Evolutionary conservation across 1,140 invertebrate species (phyloP).

Genomic region (Eriosoma lanigerum): DNA sequence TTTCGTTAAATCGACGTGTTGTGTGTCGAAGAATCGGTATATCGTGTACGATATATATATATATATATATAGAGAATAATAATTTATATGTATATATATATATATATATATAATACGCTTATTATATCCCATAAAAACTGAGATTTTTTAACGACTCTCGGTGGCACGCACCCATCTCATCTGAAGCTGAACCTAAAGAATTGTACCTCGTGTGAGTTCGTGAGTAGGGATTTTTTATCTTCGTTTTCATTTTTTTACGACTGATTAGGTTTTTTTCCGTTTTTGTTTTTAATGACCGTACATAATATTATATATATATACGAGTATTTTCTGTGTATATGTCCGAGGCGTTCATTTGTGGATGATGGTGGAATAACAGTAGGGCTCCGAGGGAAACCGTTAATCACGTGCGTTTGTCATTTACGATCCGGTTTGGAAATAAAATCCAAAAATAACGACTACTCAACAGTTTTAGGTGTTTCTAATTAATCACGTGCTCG

Average conservation of each 20-base stretch:
- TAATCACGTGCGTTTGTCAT: slow-evolving; percentile 32
- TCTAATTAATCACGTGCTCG: slow-evolving; percentile 14
- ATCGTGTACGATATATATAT: no score
- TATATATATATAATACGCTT: no score
- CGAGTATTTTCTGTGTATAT: neutral
- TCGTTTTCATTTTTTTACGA: slow-evolving; percentile 25
- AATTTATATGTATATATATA: slow-evolving; percentile 17
- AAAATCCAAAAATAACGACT: slow-evolving; percentile 26
- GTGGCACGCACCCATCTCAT: slow-evolving; percentile 48
- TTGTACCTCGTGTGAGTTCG: neutral
- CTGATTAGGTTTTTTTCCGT: slow-evolving; percentile 25
- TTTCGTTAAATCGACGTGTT: slow-evolving; percentile 24
- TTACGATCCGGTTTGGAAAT: slow-evolving; percentile 27
- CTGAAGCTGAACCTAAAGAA: neutral
- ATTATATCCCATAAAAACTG: slow-evolving; percentile 27
- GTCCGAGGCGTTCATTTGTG: no score
- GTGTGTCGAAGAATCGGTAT: slow-evolving; percentile 12
- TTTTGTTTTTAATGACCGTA: neutral
- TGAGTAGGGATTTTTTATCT: slow-evolving; percentile 12
- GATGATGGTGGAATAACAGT: no score
- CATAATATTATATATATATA: no score
- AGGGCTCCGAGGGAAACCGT: neutral
- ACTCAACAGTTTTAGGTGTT: slow-evolving; percentile 13
- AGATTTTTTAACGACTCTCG: slow-evolving; percentile 47
- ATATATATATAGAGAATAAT: neutral